Evolutionary conservation across 2,113 vertebrate genomes (phyloP).

Genomic region (Alethe castanea): DNA sequence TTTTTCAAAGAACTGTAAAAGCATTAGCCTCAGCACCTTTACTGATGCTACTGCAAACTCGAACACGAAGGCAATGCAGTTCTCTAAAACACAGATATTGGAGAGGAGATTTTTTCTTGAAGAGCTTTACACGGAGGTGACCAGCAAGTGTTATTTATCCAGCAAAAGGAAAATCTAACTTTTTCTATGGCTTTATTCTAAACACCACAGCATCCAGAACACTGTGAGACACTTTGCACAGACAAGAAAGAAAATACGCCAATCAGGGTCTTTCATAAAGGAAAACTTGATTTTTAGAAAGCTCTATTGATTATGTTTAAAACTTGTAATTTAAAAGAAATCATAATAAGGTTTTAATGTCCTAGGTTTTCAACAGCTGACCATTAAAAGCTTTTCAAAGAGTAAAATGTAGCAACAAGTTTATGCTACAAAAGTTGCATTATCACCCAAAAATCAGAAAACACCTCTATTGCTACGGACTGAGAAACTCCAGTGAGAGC

Average conservation of each 20-base stretch:
- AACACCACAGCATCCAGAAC: neutral
- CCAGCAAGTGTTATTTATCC: neutral
- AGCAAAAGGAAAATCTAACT: neutral
- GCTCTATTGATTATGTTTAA: neutral
- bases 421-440: neutral
- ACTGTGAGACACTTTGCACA: neutral
- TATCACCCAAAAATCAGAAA: neutral
- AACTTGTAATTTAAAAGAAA: neutral
- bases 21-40: neutral
- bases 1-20: neutral
- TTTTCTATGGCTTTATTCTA: neutral
- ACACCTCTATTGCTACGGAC: neutral
- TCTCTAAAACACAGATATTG: neutral
- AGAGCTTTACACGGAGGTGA: neutral
- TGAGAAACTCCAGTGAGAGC: neutral
- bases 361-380: neutral
- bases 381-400: neutral
- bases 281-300: neutral
- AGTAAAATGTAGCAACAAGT: rapidly evolving
- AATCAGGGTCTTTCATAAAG: neutral
- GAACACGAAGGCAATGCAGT: neutral
- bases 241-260: neutral
- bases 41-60: neutral
- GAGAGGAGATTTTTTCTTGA: neutral
- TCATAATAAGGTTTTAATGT: neutral